These are phyloP conservation scores for Onchidella celtica DNA, from an alignment of 2,888 invertebrate genomes.

Conservation along the genomic window DNA sequence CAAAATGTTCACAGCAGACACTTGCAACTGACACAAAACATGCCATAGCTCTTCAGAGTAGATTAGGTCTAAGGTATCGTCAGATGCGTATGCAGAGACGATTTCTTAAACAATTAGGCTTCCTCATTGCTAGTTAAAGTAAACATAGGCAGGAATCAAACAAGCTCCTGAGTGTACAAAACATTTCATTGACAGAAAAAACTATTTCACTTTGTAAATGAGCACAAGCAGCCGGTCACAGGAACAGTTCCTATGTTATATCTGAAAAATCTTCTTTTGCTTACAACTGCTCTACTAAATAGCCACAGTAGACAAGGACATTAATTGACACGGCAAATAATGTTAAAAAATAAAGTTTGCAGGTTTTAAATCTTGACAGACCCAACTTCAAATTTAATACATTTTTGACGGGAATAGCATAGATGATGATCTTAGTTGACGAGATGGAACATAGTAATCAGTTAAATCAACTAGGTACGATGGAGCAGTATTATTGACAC, in stretches of 20 bases:
- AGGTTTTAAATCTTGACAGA: neutral
- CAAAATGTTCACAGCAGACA: neutral
- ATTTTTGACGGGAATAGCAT: constrained; percentile 12
- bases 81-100: neutral
- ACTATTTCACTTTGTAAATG: neutral
- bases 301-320: neutral
- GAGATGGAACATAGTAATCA: too few relatives aligned
- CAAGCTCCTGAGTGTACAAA: neutral
- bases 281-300: constrained; percentile 8
- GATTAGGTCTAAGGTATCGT: neutral
- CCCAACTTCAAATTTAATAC: constrained; percentile 19
- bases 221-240: neutral
- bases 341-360: constrained; percentile 8
- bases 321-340: constrained; percentile 31
- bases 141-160: neutral
- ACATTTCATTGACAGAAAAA: neutral
- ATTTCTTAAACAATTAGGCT: neutral
- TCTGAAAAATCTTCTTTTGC: neutral
- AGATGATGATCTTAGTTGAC: too few relatives aligned
- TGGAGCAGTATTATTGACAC: too few relatives aligned
- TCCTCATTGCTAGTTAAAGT: neutral
- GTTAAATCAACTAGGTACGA: too few relatives aligned
- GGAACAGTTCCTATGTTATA: neutral
- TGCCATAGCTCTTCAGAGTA: neutral
- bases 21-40: neutral